Evolutionary conservation across 2,797 vertebrate species (phyloP), one percentile per base, ranked within the genome.

Genomic region (Salmo trutta): DNA sequence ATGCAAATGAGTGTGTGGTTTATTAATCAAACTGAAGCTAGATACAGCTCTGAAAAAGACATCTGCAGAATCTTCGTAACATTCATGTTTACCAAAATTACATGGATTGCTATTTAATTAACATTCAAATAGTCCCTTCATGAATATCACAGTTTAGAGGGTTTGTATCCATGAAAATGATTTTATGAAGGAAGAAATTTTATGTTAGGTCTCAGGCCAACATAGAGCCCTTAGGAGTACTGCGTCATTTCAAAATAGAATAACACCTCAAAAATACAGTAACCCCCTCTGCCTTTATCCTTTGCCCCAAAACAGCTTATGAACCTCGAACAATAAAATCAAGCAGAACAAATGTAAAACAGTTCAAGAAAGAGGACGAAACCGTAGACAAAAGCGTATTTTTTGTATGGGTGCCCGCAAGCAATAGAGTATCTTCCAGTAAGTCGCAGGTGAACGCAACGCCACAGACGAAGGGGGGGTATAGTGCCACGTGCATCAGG

Each of bases 401-500:
- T 92, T 79, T 87, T 89, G 81, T 90, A 94, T 90, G 91, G 85
- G 86, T 86, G 91, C 93, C 94, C 84, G 93, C 92, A 90, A 94
- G 93, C 92, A 90, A 94, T 86, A 91, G 85, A 87, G 87, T 85
- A 88, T 94, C 94, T 93, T 94, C 93, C 93, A 91, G 92, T 93
- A 91, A 92, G 93, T 91, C 92, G 86, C 93, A 93, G 93, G 92
- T 77, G 88, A 95, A 93, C 94, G 93, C 93, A 94, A 95, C 93
- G 93, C 93, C 93, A 82, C 81, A 91, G 93, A 94, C 92, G 87
- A 74, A 17, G 85, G 85, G 85, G 83, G 87, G 88, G 91, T 84
- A 91, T 93, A 93, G 93, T 91, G 91, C 90, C 94, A 92, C 90
- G 92, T 93, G 92, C 94, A 94, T 91, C 95, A 91, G 94, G 94